Conservation (phyloP, 1,140 invertebrate species). For the Glossosoma conforme region DNA sequence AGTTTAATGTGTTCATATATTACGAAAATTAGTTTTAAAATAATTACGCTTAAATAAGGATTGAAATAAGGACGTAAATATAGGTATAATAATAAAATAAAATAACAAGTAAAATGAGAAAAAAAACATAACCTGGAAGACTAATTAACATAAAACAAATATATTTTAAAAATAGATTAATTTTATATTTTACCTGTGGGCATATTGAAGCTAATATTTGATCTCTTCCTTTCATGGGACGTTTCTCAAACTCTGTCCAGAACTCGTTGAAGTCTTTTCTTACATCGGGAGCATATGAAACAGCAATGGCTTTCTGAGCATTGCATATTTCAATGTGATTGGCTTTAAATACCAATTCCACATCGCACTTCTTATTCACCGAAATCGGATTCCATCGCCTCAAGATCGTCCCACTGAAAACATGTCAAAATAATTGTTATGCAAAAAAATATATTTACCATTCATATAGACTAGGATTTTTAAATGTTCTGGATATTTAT, state of each 20-base stretch:
- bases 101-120: neutral
- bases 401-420: slow-evolving; percentile 68
- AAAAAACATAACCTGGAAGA: neutral
- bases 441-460: too few species aligned
- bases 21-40: neutral
- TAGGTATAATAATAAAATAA: neutral
- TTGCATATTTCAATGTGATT: slow-evolving; percentile 73
- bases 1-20: too few species aligned
- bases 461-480: too few species aligned
- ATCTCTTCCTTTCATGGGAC: slow-evolving; percentile 69
- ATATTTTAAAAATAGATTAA: too few species aligned
- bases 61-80: neutral
- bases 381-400: slow-evolving; percentile 63
- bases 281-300: slow-evolving; percentile 63
- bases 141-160: neutral
- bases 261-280: slow-evolving; percentile 67
- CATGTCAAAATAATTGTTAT: slow-evolving; percentile 11
- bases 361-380: slow-evolving; percentile 58
- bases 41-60: neutral
- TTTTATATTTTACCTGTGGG: slow-evolving; percentile 69
- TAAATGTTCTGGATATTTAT: too few species aligned
- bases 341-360: slow-evolving; percentile 67
- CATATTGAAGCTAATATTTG: slow-evolving; percentile 78
- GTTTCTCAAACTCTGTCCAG: slow-evolving; percentile 62
- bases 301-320: slow-evolving; percentile 53